These are phyloP conservation scores for Enhydra lutris DNA, from an alignment of 2,113 vertebrate species.

Conservation along the genomic window DNA sequence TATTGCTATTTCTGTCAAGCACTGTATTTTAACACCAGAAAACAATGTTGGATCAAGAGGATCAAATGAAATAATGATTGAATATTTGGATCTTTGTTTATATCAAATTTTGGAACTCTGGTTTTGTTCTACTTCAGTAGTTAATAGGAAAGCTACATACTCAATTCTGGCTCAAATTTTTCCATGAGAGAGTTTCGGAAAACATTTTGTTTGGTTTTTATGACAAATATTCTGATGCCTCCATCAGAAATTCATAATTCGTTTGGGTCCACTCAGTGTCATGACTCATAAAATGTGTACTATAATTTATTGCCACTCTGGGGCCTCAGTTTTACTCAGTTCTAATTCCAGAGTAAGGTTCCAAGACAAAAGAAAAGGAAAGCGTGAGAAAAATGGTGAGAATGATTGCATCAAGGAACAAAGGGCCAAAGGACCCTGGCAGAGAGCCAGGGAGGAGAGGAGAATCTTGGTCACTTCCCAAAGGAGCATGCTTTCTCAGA, in stretches of 20 bases:
- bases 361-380: neutral
- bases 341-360: neutral
- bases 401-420: neutral
- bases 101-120: neutral
- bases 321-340: neutral
- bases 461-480: neutral
- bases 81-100: neutral
- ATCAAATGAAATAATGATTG: neutral
- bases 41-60: neutral
- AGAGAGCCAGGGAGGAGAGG: neutral
- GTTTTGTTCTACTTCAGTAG: neutral
- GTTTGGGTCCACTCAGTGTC: neutral
- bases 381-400: neutral
- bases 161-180: neutral
- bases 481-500: neutral
- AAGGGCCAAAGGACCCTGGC: neutral
- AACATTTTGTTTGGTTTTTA: neutral
- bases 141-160: neutral
- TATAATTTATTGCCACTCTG: neutral
- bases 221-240: slow-evolving; percentile 26
- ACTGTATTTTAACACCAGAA: neutral
- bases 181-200: neutral
- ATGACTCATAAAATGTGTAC: neutral
- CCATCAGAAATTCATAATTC: neutral
- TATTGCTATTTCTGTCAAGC: neutral